Percentiles rank a stretch among this genome's conserved stretches.
phyloP scores from a whole-genome alignment of 2,113 vertebrate genomes.

The Perca flavescens region DNA sequence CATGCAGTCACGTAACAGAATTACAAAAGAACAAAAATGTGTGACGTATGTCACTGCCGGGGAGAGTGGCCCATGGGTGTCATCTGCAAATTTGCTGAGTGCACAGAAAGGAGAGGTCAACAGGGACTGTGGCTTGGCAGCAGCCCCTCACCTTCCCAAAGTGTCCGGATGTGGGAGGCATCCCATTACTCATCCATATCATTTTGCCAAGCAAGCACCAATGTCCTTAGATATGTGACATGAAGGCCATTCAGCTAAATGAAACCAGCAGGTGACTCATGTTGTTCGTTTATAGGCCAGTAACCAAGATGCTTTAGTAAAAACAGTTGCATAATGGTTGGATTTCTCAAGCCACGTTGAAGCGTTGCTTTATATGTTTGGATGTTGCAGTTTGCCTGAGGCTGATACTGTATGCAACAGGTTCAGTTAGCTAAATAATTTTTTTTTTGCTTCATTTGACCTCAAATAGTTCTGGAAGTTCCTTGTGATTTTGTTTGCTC shows the following conservation, averaged over 20 bases:
- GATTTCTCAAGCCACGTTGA: not conserved
- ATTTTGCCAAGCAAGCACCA: slow-evolving; percentile 81
- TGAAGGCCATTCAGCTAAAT: slow-evolving; percentile 79
- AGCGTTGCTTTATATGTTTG: not conserved
- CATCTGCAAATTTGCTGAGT: slow-evolving; percentile 77
- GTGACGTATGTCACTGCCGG: slow-evolving; percentile 64
- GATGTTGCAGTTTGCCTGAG: not conserved
- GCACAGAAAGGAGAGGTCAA: slow-evolving; percentile 78
- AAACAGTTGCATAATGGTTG: not conserved
- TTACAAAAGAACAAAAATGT: slow-evolving; percentile 64
- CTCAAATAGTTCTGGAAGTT: not conserved
- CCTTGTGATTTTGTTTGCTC: slow-evolving; percentile 18
- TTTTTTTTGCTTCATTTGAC: not conserved
- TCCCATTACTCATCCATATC: slow-evolving; percentile 83
- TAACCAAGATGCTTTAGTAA: not conserved
- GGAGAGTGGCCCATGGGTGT: slow-evolving; percentile 59
- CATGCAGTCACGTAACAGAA: slow-evolving; percentile 23
- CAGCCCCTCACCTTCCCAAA: slow-evolving; percentile 80
- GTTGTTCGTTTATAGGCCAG: slow-evolving; percentile 41
- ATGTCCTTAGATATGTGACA: slow-evolving; percentile 80
- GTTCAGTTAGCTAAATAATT: not conserved
- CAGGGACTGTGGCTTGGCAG: slow-evolving; percentile 78
- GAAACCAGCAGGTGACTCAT: slow-evolving; percentile 75
- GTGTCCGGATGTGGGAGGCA: slow-evolving; percentile 79
- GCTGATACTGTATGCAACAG: slow-evolving; percentile 6